These are phyloP conservation scores for Leptarthrus brevirostris DNA, from an alignment of 2,888 invertebrate species.

Conservation along the genomic window DNA sequence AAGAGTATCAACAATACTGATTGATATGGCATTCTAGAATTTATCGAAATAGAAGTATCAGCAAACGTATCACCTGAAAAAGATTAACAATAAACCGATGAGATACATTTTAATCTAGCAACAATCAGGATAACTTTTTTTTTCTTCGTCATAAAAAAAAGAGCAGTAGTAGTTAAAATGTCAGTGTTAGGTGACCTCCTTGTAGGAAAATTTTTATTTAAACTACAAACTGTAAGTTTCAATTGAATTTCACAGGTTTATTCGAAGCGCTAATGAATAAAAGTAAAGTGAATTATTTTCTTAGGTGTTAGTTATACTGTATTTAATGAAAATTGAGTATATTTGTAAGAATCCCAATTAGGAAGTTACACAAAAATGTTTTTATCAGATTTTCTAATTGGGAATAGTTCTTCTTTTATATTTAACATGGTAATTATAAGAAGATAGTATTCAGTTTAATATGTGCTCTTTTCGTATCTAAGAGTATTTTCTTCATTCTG, in stretches of 20 bases:
- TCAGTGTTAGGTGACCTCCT: constrained; percentile 6
- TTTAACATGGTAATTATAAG: constrained; percentile 32
- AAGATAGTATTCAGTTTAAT: constrained; percentile 15
- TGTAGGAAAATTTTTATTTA: constrained; percentile 12
- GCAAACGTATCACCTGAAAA: background rate
- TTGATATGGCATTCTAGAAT: constrained; percentile 10
- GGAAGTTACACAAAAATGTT: constrained; percentile 36
- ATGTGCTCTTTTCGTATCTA: constrained; percentile 26
- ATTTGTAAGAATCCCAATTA: constrained; percentile 40
- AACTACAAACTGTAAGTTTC: constrained; percentile 19
- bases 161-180: constrained; percentile 18
- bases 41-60: background rate
- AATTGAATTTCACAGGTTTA: constrained; percentile 4
- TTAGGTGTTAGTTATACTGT: constrained; percentile 34
- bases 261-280: constrained; percentile 1
- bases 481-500: constrained; percentile 9
- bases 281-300: constrained; percentile 1
- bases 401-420: constrained; percentile 16
- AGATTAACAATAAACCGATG: background rate
- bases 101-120: constrained; percentile 1
- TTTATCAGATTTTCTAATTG: constrained; percentile 45
- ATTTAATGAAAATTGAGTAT: constrained; percentile 11
- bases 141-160: background rate
- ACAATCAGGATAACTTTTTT: background rate
- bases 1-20: background rate